Percentiles rank a stretch among this genome's conserved stretches.
Conservation (phyloP, 2,888 invertebrate species). For the Ceriagrion tenellum region DNA sequence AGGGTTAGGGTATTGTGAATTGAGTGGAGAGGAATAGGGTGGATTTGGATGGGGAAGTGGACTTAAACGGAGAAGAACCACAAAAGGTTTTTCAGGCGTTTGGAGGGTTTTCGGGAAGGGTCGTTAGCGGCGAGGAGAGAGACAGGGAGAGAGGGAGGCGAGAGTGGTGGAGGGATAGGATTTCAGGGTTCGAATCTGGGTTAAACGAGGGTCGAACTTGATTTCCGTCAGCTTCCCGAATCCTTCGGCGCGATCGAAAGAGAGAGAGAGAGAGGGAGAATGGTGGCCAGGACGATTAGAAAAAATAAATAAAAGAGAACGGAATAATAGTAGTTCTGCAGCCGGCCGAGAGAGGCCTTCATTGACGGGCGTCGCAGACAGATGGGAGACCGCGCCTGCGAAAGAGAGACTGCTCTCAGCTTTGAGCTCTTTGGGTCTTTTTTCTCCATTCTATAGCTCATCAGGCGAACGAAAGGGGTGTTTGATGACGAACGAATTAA, state of each 20-base stretch:
- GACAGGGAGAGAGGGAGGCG: too few relatives aligned
- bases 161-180: background rate
- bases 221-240: background rate
- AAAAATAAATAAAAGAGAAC: too few relatives aligned
- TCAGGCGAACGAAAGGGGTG: background rate
- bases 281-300: too few relatives aligned
- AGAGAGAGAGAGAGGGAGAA: background rate
- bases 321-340: too few relatives aligned
- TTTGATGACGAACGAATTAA: background rate
- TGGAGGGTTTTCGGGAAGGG: too few relatives aligned
- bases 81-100: too few relatives aligned
- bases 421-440: background rate
- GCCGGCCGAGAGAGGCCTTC: background rate
- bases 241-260: background rate
- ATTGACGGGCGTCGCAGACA: background rate
- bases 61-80: too few relatives aligned
- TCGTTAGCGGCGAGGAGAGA: background rate
- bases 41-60: background rate
- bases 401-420: background rate
- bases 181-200: background rate
- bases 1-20: background rate
- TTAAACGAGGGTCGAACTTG: background rate
- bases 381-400: background rate
- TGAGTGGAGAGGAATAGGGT: background rate
- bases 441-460: background rate